phyloP scores from a whole-genome alignment of 2,113 vertebrate species.

The Gymnorhina tibicen region DNA sequence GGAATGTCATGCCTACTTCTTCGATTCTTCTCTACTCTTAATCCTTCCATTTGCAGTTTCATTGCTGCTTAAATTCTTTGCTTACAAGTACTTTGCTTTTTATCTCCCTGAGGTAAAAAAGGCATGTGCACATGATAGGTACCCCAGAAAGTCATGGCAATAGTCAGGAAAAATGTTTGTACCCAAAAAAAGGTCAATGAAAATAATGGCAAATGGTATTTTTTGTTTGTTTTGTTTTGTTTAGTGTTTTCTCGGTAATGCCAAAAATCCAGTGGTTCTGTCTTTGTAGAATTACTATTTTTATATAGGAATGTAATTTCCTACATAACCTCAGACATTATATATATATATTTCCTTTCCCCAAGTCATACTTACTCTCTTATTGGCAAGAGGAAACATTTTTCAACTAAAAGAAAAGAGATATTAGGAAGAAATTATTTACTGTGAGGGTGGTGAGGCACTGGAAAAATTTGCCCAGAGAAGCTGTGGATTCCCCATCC shows the following conservation, averaged over 20 bases:
- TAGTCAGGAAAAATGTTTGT: not conserved
- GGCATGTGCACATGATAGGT: fast-evolving
- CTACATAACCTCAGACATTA: not conserved
- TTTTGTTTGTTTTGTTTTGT: not conserved
- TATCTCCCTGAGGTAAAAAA: not conserved
- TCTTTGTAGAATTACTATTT: not conserved
- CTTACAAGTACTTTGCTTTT: not conserved
- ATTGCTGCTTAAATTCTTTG: not conserved
- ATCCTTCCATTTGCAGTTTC: not conserved
- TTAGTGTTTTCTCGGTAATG: not conserved
- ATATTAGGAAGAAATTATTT: not conserved
- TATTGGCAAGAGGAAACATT: not conserved
- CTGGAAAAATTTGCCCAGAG: not conserved
- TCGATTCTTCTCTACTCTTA: not conserved
- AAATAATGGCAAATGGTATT: not conserved
- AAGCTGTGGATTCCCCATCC: not conserved
- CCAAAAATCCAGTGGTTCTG: not conserved
- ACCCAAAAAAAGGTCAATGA: not conserved
- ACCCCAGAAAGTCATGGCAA: not conserved
- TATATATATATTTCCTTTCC: not conserved
- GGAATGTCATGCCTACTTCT: not conserved
- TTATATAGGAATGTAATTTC: not conserved
- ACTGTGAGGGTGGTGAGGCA: not conserved
- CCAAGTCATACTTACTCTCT: not conserved
- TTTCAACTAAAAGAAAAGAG: not conserved